These are phyloP conservation scores for Himalopsyche japonica DNA, from an alignment of 2,888 invertebrate species.

Conservation along the genomic window DNA sequence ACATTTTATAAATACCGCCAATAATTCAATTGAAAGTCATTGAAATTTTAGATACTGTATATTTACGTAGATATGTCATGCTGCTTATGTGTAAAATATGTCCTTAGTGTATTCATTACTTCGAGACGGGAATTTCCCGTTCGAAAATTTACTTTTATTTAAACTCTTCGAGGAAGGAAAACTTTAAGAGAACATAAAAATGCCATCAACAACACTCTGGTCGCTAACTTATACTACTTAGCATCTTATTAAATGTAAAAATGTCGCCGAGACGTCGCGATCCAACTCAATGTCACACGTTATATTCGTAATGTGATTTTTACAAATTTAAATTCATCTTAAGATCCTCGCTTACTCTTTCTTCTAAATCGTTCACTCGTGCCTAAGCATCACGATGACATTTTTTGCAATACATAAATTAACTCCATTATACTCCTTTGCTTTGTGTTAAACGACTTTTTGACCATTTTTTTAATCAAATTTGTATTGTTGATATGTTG, in stretches of 20 bases:
- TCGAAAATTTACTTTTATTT: neutral
- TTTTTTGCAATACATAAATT: too few species aligned
- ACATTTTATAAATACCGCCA: too few species aligned
- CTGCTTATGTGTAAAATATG: neutral
- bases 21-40: too few species aligned
- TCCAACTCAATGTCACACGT: neutral
- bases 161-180: neutral
- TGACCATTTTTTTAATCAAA: too few species aligned
- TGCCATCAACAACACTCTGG: neutral
- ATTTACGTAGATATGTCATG: too few species aligned
- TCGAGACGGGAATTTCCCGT: neutral
- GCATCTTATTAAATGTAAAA: neutral
- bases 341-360: too few species aligned
- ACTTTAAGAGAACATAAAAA: neutral
- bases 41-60: too few species aligned
- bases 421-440: too few species aligned
- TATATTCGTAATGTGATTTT: neutral
- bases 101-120: neutral
- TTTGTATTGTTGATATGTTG: too few species aligned
- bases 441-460: too few species aligned
- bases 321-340: neutral
- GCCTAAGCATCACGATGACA: too few species aligned
- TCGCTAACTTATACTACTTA: neutral
- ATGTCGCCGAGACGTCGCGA: neutral
- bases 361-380: too few species aligned